Evolutionary conservation across 2,113 vertebrate genomes (phyloP).

Genomic region (Panthera tigris): DNA sequence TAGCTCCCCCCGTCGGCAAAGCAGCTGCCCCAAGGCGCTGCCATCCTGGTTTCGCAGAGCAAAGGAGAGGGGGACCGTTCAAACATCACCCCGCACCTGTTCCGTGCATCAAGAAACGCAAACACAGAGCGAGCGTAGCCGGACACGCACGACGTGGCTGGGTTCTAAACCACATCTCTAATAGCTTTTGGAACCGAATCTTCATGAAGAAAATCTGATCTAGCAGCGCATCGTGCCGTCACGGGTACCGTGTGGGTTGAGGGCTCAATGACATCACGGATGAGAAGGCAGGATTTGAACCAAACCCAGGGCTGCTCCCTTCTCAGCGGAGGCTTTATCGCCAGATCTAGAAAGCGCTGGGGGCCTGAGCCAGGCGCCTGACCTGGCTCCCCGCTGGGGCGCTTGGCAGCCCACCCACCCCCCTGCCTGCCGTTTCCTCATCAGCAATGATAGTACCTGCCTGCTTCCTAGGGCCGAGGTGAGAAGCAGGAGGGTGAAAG

Average conservation of each 20-base stretch:
- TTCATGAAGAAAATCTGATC: neutral
- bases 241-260: neutral
- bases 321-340: neutral
- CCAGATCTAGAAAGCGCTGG: neutral
- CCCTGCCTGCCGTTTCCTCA: neutral
- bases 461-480: accelerated
- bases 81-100: accelerated
- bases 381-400: neutral
- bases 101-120: neutral
- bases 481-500: neutral
- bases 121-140: neutral
- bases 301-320: neutral
- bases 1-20: neutral
- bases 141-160: neutral
- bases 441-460: neutral
- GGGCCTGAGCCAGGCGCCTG: neutral
- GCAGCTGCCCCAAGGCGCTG: neutral
- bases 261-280: neutral
- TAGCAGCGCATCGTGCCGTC: neutral
- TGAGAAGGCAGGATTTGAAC: neutral
- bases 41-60: neutral
- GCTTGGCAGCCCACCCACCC: neutral
- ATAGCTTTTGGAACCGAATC: neutral
- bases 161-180: neutral
- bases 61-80: neutral